phyloP scores from a whole-genome alignment of 2,888 invertebrate genomes.

The Orchesellides sinensis region DNA sequence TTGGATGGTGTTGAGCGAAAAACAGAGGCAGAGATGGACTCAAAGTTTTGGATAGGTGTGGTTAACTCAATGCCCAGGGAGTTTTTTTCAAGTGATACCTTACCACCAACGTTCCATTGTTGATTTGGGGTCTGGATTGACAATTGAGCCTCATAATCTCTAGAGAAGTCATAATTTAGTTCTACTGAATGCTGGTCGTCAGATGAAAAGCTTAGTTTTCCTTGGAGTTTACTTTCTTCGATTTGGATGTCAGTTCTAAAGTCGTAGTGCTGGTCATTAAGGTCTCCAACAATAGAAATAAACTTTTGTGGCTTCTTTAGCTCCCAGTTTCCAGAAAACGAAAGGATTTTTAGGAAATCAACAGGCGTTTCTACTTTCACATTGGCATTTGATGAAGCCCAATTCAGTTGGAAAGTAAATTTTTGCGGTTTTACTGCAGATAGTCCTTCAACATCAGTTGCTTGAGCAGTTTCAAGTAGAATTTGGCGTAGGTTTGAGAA shows the following conservation, averaged over 20 bases:
- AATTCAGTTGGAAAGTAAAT: constrained; percentile 51
- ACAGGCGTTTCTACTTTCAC: constrained; percentile 72
- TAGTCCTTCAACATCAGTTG: constrained; percentile 31
- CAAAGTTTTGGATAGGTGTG: constrained; percentile 69
- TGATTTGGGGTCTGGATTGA: constrained; percentile 53
- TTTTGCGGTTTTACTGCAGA: constrained; percentile 39
- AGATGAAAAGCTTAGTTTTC: constrained; percentile 28
- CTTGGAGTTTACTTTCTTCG: constrained; percentile 15
- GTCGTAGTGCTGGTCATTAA: constrained; percentile 61
- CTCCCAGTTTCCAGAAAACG: constrained; percentile 70
- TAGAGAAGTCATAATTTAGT: constrained; percentile 69
- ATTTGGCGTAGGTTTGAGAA: constrained; percentile 49
- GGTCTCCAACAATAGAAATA: constrained; percentile 40
- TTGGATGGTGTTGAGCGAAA: constrained; percentile 8
- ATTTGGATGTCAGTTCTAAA: constrained; percentile 10
- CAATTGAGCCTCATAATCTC: constrained; percentile 61
- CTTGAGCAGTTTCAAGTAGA: constrained; percentile 36
- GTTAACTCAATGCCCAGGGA: constrained; percentile 55
- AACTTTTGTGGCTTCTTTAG: constrained; percentile 64
- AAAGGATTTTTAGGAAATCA: constrained; percentile 61
- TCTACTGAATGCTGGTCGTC: constrained; percentile 28
- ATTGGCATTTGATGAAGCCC: constrained; percentile 54
- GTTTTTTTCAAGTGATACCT: constrained; percentile 43
- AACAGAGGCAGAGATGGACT: constrained; percentile 58
- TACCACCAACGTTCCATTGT: constrained; percentile 66